Base-by-base conservation (phyloP, 2,888 invertebrate genomes). In the Cecidostiba fungosa region DNA sequence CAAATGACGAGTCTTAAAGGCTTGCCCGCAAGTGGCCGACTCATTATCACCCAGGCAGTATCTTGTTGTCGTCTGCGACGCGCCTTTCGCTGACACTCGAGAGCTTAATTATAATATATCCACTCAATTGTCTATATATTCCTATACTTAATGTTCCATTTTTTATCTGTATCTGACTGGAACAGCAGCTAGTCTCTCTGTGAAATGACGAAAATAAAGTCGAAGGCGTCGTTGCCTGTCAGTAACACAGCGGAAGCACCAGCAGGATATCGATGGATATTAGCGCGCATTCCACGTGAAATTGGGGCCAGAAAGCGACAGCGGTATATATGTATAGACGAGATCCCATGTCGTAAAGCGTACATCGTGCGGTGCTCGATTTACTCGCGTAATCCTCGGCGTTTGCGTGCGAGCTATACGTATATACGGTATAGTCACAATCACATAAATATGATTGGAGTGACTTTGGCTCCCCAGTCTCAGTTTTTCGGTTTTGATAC, bases 1-100 rank as follows among this genome's bases (percentile, higher is more conserved):
- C 95, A 95, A 95, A 95, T 95, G 95, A 95, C 95, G 95, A 95
- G 95, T 95, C 94, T 95, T 95, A 95, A 95, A 95, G 94, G 93
- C 93, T 93, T 93, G 94, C 92, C 94, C 93, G 50, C 50, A 93
- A 90, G 93, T 88, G 89, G 91, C 89, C 91, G 92, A 92, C 92
- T 92, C 93, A 93, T 93, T 92, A 93, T 93, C 92, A 89, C 91
- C 89, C 88, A 90, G 89, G 88, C 89, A 62, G 89, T 90, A 88
- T 88, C 88, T 87, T 82, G 88, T 87, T 69, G 36, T 84, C 14
- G 8, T 50, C 62, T 62, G 10, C 62, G 23, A 12, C 12, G 23
- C 26, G n/a, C 62, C 12, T n/a, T 62, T 72, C 14, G 66, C 91
- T 89, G 90, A 90, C 91, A 90, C 88, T 89, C 87, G 86, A 88